These are phyloP conservation scores for Coleophora deauratella DNA, from an alignment of 2,888 invertebrate species.

Conservation along the genomic window DNA sequence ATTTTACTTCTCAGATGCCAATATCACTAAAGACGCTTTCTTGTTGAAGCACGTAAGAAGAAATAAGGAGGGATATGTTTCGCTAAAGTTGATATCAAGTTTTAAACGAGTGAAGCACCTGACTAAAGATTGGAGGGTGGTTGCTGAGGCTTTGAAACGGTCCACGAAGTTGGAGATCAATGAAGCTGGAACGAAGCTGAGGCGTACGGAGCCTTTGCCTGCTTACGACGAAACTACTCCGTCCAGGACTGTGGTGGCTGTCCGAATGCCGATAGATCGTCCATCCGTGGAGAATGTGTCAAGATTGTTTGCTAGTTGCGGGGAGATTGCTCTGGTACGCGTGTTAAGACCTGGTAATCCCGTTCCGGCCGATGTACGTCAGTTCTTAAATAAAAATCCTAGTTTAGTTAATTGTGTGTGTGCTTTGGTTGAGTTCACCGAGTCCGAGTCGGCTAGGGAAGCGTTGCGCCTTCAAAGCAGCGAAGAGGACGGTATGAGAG, in stretches of 20 bases:
- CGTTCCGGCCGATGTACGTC: conserved; percentile 91
- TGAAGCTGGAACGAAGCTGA: conserved; percentile 90
- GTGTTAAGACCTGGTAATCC: conserved; percentile 92
- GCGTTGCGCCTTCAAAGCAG: conserved; percentile 80
- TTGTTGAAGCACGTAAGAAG: conserved; percentile 94
- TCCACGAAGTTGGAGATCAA: conserved; percentile 91
- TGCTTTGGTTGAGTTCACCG: conserved; percentile 93
- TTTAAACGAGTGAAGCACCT: conserved; percentile 96
- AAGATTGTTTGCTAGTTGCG: conserved; percentile 89
- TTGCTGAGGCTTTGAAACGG: conserved; percentile 87
- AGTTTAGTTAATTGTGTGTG: conserved; percentile 89
- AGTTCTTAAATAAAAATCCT: conserved; percentile 92
- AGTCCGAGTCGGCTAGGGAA: conserved; percentile 87
- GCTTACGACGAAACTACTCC: conserved; percentile 94
- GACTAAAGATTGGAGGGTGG: conserved; percentile 94
- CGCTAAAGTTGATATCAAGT: conserved; percentile 94
- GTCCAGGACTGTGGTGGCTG: conserved; percentile 91
- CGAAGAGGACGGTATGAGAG: conserved; percentile 77
- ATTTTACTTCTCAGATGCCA: conserved; percentile 96
- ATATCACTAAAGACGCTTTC: conserved; percentile 96
- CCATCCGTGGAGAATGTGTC: conserved; percentile 94
- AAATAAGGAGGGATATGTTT: conserved; percentile 97
- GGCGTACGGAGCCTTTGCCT: conserved; percentile 88
- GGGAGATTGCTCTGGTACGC: conserved; percentile 91
- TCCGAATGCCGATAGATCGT: conserved; percentile 87